phyloP scores from a whole-genome alignment of 2,113 vertebrate genomes.

The Columba janthina region DNA sequence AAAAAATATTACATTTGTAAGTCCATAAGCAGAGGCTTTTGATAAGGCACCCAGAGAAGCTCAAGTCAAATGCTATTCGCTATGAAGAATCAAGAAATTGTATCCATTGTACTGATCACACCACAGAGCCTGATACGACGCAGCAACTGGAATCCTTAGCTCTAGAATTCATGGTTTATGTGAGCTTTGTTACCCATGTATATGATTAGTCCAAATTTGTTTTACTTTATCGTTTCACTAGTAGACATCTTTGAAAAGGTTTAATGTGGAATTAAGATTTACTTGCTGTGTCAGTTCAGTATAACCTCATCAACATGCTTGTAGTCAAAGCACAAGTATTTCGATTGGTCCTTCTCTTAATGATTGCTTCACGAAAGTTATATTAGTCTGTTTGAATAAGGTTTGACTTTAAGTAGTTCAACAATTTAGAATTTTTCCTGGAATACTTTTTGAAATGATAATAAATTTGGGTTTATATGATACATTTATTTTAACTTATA shows the following conservation, averaged over 20 bases:
- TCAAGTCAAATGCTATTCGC: background rate
- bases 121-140: background rate
- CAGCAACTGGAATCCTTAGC: background rate
- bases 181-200: background rate
- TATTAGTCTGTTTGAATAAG: background rate
- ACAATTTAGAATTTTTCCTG: background rate
- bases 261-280: background rate
- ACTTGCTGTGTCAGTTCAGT: background rate
- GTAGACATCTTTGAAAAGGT: background rate
- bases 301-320: background rate
- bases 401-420: background rate
- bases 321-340: background rate
- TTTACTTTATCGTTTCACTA: background rate
- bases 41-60: background rate
- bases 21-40: background rate
- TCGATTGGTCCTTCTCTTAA: background rate
- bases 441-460: background rate
- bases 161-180: background rate
- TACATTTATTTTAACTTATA: background rate
- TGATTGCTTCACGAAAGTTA: background rate
- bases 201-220: background rate
- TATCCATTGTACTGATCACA: background rate
- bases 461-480: background rate
- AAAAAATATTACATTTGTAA: background rate
- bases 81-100: background rate